These are phyloP conservation scores for Rhea americana DNA, from an alignment of 2,113 vertebrate genomes.

Conservation along the genomic window DNA sequence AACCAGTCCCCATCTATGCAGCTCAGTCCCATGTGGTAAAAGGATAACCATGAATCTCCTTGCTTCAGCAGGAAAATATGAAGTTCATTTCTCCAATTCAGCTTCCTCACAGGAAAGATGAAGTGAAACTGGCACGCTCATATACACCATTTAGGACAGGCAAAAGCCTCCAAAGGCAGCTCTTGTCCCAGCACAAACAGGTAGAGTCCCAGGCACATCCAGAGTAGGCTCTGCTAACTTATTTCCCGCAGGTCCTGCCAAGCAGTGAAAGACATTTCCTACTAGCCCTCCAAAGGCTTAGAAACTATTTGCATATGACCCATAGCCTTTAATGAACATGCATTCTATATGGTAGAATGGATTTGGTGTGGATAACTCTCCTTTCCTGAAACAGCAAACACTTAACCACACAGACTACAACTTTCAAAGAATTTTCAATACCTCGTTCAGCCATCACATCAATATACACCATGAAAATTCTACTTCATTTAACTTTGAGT, in stretches of 20 bases:
- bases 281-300: background rate
- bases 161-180: background rate
- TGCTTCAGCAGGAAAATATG: background rate
- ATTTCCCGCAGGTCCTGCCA: background rate
- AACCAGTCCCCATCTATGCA: background rate
- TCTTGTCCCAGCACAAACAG: background rate
- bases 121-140: background rate
- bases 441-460: background rate
- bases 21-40: background rate
- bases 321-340: background rate
- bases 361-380: background rate
- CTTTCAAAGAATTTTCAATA: background rate
- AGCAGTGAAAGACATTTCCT: background rate
- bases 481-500: conserved; percentile 6
- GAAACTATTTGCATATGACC: background rate
- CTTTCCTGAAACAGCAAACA: background rate
- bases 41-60: background rate
- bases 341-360: background rate
- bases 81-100: background rate
- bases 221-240: background rate
- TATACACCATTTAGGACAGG: background rate
- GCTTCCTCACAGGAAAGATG: background rate
- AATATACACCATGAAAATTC: background rate
- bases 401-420: background rate
- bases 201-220: background rate